Base-by-base conservation (phyloP, 2,113 vertebrate species). In the Chaenogobius annularis region DNA sequence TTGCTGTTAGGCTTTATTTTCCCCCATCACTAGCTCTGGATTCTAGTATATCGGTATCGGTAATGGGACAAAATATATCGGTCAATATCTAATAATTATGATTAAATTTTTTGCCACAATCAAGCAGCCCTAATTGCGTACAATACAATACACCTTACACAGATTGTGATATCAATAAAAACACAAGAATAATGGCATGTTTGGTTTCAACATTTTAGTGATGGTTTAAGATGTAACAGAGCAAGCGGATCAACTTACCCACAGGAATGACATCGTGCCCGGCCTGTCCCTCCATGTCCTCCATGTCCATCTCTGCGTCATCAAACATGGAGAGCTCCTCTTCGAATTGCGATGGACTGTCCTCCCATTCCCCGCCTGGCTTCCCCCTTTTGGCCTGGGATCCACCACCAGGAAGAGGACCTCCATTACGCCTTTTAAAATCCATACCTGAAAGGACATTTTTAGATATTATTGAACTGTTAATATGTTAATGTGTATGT, bases 251-350 rank as follows among this genome's bases (percentile, higher is more conserved):
- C 1, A 62, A 78, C 91, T 83, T 76, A 95, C 95, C 94, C 26
- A 94, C 88, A 3, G 94, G 93, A 68, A 95, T 91, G 26, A 91
- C 90, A 55, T 94, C 92, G 47, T 94, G 90, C 6, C 88, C 87
- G 0, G 88, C 85, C 84, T 96, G 93, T 5, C 93, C 91, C 73
- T 96, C 95, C 74, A 77, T 86, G 5, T 92, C 92, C 73, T 93
- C 95, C 50, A 86, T 68, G 58, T 93, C 92, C 84, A 92, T 89
- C 9, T 96, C 96, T 43, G 89, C 71, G n/a, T 96, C 95, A 3
- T 97, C 95, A 74, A 96, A 88, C 82, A 93, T 89, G 0, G 93
- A 94, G 62, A 96, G 82, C 54, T 95, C 95, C 81, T 95, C 96
- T 73, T 97, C 96, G 63, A 96, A 95, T 61, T 91, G 90, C 0